phyloP scores from a whole-genome alignment of 2,888 invertebrate genomes.

The Dinocampus coccinellae region DNA sequence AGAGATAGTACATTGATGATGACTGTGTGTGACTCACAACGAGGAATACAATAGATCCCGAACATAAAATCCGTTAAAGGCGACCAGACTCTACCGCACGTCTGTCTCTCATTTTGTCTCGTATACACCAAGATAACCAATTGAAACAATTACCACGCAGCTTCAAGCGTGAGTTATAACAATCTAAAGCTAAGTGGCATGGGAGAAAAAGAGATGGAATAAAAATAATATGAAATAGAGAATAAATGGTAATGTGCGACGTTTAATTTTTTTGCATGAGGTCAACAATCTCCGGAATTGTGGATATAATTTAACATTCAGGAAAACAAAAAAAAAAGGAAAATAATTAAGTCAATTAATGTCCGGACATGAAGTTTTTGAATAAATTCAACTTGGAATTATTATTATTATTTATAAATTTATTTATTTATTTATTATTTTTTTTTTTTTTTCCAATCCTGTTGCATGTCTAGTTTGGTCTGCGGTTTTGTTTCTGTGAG shows the following conservation, averaged over 20 bases:
- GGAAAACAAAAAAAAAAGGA: conserved; percentile 30
- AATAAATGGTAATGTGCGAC: background rate
- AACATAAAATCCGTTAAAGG: conserved; percentile 48
- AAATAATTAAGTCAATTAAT: too few species aligned
- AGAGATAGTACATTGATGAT: conserved; percentile 38
- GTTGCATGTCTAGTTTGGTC: conserved; percentile 8
- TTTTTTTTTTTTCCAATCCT: background rate
- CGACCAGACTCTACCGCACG: conserved; percentile 32
- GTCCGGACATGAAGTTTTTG: background rate
- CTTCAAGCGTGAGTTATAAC: conserved; percentile 29
- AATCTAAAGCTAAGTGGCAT: background rate
- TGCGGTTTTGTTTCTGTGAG: conserved; percentile 8
- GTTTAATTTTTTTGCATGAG: background rate
- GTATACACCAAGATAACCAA: conserved; percentile 38
- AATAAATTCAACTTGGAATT: conserved; percentile 14
- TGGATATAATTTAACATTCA: conserved; percentile 16
- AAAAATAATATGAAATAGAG: background rate
- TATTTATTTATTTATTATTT: conserved; percentile 17
- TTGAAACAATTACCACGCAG: conserved; percentile 46
- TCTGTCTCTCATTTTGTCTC: conserved; percentile 35
- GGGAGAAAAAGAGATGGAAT: background rate
- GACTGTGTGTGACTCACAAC: conserved; percentile 48
- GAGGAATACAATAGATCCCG: conserved; percentile 41
- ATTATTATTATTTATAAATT: too few species aligned
- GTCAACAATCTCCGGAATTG: conserved; percentile 7